These are phyloP conservation scores for Papilio polyxenes DNA, from an alignment of 1,140 invertebrate species.

Conservation along the genomic window DNA sequence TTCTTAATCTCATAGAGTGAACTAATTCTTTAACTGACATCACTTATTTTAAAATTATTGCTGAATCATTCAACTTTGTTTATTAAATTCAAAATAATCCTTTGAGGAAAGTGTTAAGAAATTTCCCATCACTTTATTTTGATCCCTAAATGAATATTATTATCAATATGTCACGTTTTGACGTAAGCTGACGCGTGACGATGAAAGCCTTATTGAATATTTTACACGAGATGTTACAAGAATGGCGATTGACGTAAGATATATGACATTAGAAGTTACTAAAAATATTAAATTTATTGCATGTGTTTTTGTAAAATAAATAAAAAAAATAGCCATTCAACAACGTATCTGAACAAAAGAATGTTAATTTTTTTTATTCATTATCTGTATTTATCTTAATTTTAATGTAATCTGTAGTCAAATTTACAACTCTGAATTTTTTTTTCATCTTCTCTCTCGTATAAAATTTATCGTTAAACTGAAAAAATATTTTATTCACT, in stretches of 20 bases:
- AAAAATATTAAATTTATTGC: background rate
- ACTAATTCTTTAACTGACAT: too few species aligned
- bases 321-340: too few species aligned
- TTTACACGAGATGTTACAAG: background rate
- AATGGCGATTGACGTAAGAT: background rate
- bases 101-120: background rate
- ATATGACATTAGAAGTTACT: background rate
- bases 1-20: too few species aligned
- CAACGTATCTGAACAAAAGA: too few species aligned
- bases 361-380: too few species aligned
- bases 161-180: slow-evolving; percentile 1
- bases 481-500: background rate
- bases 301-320: too few species aligned
- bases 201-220: slow-evolving; percentile 1
- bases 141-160: background rate
- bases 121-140: background rate
- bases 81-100: background rate
- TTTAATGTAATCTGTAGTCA: too few species aligned
- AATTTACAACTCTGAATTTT: too few species aligned
- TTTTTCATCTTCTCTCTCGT: too few species aligned
- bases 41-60: too few species aligned
- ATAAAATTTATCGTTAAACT: background rate
- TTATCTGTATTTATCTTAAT: too few species aligned
- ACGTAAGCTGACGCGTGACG: background rate
- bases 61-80: background rate